Evolutionary conservation across 2,797 vertebrate species (phyloP), one percentile per base, ranked within the genome.

Genomic region (Cryptoprocta ferox): DNA sequence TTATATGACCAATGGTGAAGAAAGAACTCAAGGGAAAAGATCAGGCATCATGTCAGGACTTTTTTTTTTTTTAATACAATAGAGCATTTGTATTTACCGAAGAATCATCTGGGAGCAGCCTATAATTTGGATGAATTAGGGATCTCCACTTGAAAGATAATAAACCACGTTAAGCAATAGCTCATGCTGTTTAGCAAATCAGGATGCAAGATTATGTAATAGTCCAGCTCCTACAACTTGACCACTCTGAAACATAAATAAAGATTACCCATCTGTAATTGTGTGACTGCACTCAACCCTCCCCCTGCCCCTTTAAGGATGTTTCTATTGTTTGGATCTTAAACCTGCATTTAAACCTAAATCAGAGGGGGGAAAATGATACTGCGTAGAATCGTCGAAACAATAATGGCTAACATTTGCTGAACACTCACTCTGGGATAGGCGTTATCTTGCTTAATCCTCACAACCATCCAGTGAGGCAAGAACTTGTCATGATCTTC

Each of bases 61-160:
- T 84, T 39, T 92, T 71, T 80, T 81, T 89, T n/a, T 63, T 79
- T 85, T 95, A 76, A 88, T 75, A 93, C 75, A 98, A 35, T 53
- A 95, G 95, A 95, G 63, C 76, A 66, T 90, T 98, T 97, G 82
- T 98, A 96, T 96, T 98, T 98, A 96, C 45, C 94, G 94, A 96
- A 81, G 97, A 94, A 32, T 91, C 95, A 81, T 95, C 91, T 97
- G 98, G 97, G 97, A 96, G 93, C 28, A 96, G 68, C 93, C 93
- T 97, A 93, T 96, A 96, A 98, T 98, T 95, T 96, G 96, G 96
- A 97, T 97, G 94, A 96, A 95, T 97, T 97, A 91, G 92, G 85
- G 95, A 94, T 97, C 94, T 97, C 79, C 50, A 56, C 94, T 95
- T 96, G 92, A 93, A 96, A 96, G 96, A 97, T 96, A 93, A 91